A percentile compares a stretch with the other conserved stretches of the same genome.
phyloP scores from a whole-genome alignment of 2,797 vertebrate genomes.

The Acanthornis magna region DNA sequence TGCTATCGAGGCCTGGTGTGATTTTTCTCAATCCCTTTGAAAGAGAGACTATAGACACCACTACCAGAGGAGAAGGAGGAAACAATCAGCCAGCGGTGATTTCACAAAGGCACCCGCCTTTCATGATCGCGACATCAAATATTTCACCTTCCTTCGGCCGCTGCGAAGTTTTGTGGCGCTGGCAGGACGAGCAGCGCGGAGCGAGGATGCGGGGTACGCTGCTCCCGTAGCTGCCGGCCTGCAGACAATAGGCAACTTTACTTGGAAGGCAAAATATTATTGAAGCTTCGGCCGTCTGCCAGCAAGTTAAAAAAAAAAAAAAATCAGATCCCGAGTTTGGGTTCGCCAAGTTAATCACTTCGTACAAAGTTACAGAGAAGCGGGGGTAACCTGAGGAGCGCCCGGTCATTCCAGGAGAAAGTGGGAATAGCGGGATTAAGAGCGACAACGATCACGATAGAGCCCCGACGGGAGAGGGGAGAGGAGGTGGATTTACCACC shows the following conservation, averaged over 20 bases:
- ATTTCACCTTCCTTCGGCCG: conserved; percentile 12
- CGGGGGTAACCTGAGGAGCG: background rate
- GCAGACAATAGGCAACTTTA: conserved; percentile 60
- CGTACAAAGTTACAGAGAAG: conserved; percentile 25
- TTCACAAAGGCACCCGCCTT: conserved; percentile 31
- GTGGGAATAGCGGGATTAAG: background rate
- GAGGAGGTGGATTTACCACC: conserved; percentile 10
- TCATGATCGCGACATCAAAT: conserved; percentile 43
- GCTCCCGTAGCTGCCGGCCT: background rate
- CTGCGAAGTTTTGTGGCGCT: conserved; percentile 30
- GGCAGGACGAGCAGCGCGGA: background rate
- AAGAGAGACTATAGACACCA: conserved; percentile 14
- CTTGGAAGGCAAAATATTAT: conserved; percentile 55
- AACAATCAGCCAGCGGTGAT: conserved; percentile 41
- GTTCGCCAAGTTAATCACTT: conserved; percentile 48
- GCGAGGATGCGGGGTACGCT: background rate
- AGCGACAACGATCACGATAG: background rate
- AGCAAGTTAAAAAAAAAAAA: background rate
- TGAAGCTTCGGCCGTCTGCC: conserved; percentile 49
- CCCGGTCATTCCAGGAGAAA: background rate
- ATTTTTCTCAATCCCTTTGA: conserved; percentile 58
- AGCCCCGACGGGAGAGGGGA: background rate
- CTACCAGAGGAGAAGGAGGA: conserved; percentile 21
- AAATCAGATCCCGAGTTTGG: background rate
- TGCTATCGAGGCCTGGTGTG: conserved; percentile 43